Percentiles rank a stretch among this genome's conserved stretches.
phyloP scores from a whole-genome alignment of 1,140 invertebrate genomes.

The Littorina saxatilis region DNA sequence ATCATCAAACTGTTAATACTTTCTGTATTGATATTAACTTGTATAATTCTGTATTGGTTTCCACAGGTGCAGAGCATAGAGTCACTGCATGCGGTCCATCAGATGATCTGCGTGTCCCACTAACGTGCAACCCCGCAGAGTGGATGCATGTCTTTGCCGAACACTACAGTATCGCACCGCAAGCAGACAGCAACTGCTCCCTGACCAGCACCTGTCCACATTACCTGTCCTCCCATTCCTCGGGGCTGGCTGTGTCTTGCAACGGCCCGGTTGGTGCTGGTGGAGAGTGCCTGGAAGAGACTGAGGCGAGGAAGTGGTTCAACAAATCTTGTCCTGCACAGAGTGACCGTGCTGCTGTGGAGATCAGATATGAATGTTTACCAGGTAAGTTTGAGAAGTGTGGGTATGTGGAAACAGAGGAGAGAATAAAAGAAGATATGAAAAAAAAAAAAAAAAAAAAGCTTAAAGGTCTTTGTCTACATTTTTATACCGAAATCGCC shows the following conservation, averaged over 20 bases:
- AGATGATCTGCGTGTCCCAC: background rate
- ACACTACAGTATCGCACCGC: background rate
- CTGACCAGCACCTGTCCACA: background rate
- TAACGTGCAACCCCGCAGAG: background rate
- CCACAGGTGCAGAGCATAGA: background rate
- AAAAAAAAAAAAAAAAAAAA: too few species aligned
- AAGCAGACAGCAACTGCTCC: background rate
- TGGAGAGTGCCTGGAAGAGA: background rate
- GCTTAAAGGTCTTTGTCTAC: too few species aligned
- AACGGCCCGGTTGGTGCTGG: background rate
- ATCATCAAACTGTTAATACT: too few species aligned
- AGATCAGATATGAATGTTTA: constrained; percentile 3
- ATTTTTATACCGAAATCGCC: too few species aligned
- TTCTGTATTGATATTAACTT: too few species aligned
- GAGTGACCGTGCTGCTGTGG: background rate
- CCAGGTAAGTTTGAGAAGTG: background rate
- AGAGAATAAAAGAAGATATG: background rate
- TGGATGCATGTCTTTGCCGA: background rate
- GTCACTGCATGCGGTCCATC: background rate
- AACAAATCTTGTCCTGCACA: background rate
- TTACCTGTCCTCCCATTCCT: background rate
- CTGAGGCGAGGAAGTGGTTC: background rate
- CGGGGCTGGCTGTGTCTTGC: background rate
- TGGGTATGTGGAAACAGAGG: background rate
- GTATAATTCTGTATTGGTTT: too few species aligned